Base-by-base conservation (phyloP, 2,888 invertebrate genomes). In the Lutraria lutraria region DNA sequence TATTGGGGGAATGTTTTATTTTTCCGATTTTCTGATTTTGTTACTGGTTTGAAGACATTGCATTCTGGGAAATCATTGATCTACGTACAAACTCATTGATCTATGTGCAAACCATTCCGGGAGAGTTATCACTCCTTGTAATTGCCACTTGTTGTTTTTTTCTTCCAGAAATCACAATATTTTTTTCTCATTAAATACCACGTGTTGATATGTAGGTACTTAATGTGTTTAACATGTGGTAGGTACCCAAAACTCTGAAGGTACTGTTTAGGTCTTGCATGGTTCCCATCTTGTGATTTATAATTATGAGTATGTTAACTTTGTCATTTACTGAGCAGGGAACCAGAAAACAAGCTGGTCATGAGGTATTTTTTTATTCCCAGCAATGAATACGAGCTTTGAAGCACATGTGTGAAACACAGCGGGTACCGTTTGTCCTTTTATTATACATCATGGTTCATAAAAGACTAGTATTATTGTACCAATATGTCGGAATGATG, bases 101-200 rank as follows among this genome's bases (percentile, higher is more conserved):
- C 25, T n/a, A 68, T 25, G 12, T 56, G 12, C 56, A 25, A 68
- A 68, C n/a, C 63, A 68, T 25, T 12, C 4, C 0, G 12, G 63
- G 63, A 68, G 63, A 68, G 25, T 68, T n/a, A 68, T 68, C 63
- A 68, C 63, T 68, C 63, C 0, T 1, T 25, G 63, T 68, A 68
- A 68, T 68, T 25, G 25, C n/a, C 63, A 68, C 63, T 68, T 68
- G 63, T 68, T 68, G 63, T 68, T 68, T 68, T 43, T 43, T 68
- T 68, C 63, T 68, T 68, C 63, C 63, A 68, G 63, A 25, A 68
- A 68, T 68, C 63, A 68, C 25, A 68, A 68, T 68, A 68, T 68
- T 68, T 25, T n/a, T 68, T 68, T 25, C 63, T 68, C 25, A n/a
- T 68, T 68, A 12, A 68, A 25, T 8, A 25, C 25, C 25, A 68